phyloP scores from a whole-genome alignment of 1,140 invertebrate species.

The Dryas iulia region DNA sequence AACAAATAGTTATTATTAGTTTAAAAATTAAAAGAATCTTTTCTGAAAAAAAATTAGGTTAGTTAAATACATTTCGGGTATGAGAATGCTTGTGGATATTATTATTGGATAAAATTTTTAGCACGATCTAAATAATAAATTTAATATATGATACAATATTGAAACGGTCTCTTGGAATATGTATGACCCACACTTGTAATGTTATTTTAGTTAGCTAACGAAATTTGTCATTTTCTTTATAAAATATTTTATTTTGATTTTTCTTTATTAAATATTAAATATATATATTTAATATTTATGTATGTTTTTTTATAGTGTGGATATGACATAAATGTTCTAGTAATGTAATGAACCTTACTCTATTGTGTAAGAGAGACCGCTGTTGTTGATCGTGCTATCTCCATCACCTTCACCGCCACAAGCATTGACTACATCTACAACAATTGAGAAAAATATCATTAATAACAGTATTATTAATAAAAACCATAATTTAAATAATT shows the following conservation, averaged over 20 bases:
- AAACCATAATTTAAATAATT: background rate
- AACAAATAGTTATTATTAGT: constrained; percentile 49
- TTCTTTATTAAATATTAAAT: background rate
- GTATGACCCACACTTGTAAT: background rate
- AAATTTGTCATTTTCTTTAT: too few relatives aligned
- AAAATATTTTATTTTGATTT: too few relatives aligned
- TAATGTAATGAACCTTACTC: constrained; percentile 69
- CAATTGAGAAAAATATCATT: constrained; percentile 79
- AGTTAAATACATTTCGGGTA: constrained; percentile 13
- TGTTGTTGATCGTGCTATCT: constrained; percentile 79
- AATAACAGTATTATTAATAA: constrained; percentile 35
- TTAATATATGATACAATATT: background rate
- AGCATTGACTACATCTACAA: constrained; percentile 90
- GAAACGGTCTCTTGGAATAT: background rate
- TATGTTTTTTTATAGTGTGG: background rate
- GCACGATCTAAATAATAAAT: constrained; percentile 16
- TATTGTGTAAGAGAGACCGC: constrained; percentile 80
- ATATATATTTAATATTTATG: background rate
- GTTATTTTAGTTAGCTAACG: too few relatives aligned
- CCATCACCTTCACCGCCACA: constrained; percentile 86
- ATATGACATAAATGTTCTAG: constrained; percentile 6
- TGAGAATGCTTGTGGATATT: constrained; percentile 41
- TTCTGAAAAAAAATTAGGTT: background rate
- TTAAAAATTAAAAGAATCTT: background rate
- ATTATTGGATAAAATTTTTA: constrained; percentile 5